phyloP scores from a whole-genome alignment of 2,888 invertebrate genomes.

The Pristionchus fissidentatus region DNA sequence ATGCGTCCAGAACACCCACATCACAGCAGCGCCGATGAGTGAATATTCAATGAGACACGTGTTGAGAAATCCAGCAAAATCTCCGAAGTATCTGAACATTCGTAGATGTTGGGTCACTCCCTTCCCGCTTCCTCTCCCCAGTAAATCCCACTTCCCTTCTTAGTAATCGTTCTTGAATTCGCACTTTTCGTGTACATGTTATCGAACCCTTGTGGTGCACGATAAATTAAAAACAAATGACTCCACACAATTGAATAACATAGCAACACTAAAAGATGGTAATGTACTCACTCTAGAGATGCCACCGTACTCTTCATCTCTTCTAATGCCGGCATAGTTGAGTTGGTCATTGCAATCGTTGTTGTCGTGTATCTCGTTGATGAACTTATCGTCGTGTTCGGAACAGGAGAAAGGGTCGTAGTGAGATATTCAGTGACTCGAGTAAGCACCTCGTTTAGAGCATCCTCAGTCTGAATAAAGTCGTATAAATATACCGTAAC shows the following conservation, averaged over 20 bases:
- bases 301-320: neutral
- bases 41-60: conserved; percentile 46
- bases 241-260: too few relatives aligned
- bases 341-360: neutral
- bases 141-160: too few relatives aligned
- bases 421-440: conserved; percentile 11
- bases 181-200: too few relatives aligned
- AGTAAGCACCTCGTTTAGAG: conserved; percentile 11
- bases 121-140: neutral
- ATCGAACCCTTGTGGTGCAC: too few relatives aligned
- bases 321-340: neutral
- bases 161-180: too few relatives aligned
- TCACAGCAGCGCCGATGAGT: conserved; percentile 29
- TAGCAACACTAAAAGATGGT: too few relatives aligned
- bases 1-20: conserved; percentile 42
- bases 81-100: conserved; percentile 34
- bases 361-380: neutral
- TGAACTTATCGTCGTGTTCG: neutral
- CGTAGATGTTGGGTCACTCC: neutral
- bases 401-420: conserved; percentile 12
- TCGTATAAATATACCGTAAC: neutral
- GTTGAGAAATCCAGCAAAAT: conserved; percentile 13
- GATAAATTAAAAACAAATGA: too few relatives aligned
- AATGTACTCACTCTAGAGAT: neutral
- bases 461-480: neutral